phyloP scores from a whole-genome alignment of 1,140 invertebrate genomes.

The Colletes latitarsis region DNA sequence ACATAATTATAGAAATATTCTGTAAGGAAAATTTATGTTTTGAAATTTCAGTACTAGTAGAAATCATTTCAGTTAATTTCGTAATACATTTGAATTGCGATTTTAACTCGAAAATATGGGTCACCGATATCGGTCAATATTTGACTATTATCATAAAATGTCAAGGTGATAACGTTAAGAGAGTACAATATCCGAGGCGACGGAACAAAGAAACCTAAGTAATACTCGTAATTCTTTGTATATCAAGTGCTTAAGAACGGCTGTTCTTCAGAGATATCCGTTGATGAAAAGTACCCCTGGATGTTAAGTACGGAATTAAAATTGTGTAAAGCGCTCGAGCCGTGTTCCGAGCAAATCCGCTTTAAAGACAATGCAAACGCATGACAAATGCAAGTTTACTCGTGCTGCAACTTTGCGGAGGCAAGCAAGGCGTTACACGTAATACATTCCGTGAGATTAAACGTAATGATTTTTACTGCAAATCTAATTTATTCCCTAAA shows the following conservation, averaged over 20 bases:
- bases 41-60: too few species aligned
- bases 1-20: too few species aligned
- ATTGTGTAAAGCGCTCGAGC: background rate
- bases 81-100: too few species aligned
- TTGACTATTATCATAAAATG: too few species aligned
- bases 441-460: background rate
- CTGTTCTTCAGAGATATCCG: background rate
- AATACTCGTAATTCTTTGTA: too few species aligned
- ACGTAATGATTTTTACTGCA: background rate
- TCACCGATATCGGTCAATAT: too few species aligned
- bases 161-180: too few species aligned
- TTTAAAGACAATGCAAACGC: slow-evolving; percentile 2
- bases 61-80: too few species aligned
- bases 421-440: background rate
- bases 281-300: background rate
- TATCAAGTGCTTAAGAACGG: background rate
- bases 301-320: slow-evolving; percentile 3
- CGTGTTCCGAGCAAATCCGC: background rate
- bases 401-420: background rate
- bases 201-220: too few species aligned
- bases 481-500: background rate
- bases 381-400: background rate
- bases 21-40: too few species aligned
- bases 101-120: too few species aligned
- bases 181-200: too few species aligned